Evolutionary conservation across 37 sponge, comb jelly and placozoan species (phyloP).

Genomic region (Bolinopsis microptera): DNA sequence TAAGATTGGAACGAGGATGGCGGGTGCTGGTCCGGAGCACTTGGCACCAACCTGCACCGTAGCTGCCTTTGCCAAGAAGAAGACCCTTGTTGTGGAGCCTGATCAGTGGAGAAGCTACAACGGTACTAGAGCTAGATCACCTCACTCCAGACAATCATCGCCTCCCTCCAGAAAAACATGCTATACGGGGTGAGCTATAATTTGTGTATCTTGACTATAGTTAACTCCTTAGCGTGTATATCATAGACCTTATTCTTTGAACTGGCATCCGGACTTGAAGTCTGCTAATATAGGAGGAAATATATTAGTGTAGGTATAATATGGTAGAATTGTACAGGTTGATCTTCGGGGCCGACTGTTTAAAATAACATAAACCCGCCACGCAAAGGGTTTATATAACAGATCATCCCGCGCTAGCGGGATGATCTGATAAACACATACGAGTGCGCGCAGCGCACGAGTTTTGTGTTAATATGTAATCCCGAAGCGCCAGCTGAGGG

Average conservation of each 20-base stretch:
- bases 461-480: too few relatives aligned
- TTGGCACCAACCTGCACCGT: not conserved
- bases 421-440: too few relatives aligned
- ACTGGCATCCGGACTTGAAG: not conserved
- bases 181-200: not conserved
- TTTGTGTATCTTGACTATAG: not conserved
- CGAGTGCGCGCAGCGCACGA: too few relatives aligned
- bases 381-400: too few relatives aligned
- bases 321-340: too few relatives aligned
- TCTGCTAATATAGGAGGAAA: not conserved
- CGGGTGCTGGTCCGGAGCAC: not conserved
- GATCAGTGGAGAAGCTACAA: not conserved
- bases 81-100: not conserved
- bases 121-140: not conserved
- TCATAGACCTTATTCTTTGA: not conserved
- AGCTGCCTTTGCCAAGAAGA: not conserved
- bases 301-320: too few relatives aligned
- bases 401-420: too few relatives aligned
- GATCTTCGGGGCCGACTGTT: too few relatives aligned
- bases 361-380: too few relatives aligned
- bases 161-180: too few relatives aligned
- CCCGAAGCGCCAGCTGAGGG: too few relatives aligned
- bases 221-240: not conserved
- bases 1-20: not conserved
- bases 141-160: too few relatives aligned